Evolutionary conservation across 2,113 vertebrate genomes (phyloP).

Genomic region (Polypterus senegalus): DNA sequence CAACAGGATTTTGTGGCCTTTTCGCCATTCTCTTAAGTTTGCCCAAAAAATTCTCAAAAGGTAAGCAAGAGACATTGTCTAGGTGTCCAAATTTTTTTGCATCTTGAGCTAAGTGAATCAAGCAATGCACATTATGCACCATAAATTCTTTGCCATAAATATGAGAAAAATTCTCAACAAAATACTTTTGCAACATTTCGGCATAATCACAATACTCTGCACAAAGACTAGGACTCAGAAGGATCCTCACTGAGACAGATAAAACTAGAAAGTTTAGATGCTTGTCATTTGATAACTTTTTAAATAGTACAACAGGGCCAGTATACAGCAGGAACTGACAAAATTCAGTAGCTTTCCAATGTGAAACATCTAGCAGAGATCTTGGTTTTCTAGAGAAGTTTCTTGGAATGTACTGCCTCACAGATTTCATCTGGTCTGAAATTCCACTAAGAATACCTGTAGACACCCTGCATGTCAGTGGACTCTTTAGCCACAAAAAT

Average conservation of each 20-base stretch:
- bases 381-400: slow-evolving; percentile 13
- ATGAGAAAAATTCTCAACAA: not conserved
- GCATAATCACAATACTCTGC: slow-evolving; percentile 13
- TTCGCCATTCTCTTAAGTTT: slow-evolving; percentile 8
- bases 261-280: slow-evolving; percentile 9
- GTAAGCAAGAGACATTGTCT: slow-evolving; percentile 17
- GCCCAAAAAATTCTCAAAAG: slow-evolving; percentile 14
- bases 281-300: slow-evolving; percentile 7
- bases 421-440: not conserved
- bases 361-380: slow-evolving; percentile 2
- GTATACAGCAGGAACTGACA: slow-evolving; percentile 13
- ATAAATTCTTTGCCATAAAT: slow-evolving; percentile 12
- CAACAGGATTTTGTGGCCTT: not conserved
- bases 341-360: slow-evolving; percentile 16
- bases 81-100: slow-evolving; percentile 11
- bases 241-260: slow-evolving; percentile 9
- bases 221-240: slow-evolving; percentile 14
- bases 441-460: not conserved
- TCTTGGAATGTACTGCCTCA: not conserved
- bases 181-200: slow-evolving; percentile 6
- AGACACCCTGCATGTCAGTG: not conserved
- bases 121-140: slow-evolving; percentile 13
- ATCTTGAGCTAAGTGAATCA: slow-evolving; percentile 19
- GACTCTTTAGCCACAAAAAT: too few species aligned
- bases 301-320: slow-evolving; percentile 11